Conservation (phyloP, 2,797 vertebrate species). For the Neomorphus geoffroyi region DNA sequence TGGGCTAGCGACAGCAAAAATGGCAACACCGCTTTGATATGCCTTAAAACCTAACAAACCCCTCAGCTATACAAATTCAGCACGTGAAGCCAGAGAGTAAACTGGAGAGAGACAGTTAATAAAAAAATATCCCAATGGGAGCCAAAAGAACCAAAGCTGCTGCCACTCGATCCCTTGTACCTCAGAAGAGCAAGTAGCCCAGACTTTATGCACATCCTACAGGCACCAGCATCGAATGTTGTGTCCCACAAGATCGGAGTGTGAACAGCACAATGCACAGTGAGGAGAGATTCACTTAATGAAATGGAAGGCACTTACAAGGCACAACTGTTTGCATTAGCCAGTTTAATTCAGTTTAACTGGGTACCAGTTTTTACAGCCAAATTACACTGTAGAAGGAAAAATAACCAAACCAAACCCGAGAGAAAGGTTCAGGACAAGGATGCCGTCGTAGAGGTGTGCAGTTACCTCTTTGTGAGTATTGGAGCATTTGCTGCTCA, state of each 20-base stretch:
- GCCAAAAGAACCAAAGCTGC: neutral
- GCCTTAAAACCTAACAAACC: neutral
- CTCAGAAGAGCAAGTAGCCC: neutral
- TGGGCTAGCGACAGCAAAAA: neutral
- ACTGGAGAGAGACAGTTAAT: neutral
- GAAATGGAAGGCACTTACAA: neutral
- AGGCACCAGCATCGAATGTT: rapidly evolving
- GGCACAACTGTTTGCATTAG: neutral
- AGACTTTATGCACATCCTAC: neutral
- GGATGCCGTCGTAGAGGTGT: neutral
- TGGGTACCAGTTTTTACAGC: neutral
- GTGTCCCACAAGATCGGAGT: neutral
- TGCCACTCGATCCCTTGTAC: neutral
- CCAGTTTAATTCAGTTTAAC: slow-evolving; percentile 1
- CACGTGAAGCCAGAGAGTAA: neutral
- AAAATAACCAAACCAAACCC: neutral
- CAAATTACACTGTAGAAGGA: neutral
- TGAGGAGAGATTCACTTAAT: rapidly evolving
- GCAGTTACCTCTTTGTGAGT: neutral
- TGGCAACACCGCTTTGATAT: neutral
- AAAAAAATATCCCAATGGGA: rapidly evolving
- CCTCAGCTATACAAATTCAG: neutral
- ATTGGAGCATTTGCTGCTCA: neutral
- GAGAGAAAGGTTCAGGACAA: neutral
- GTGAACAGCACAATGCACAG: neutral